Evolutionary conservation across 2,888 invertebrate genomes (phyloP).

Genomic region (Lordiphosa andalusiaca): DNA sequence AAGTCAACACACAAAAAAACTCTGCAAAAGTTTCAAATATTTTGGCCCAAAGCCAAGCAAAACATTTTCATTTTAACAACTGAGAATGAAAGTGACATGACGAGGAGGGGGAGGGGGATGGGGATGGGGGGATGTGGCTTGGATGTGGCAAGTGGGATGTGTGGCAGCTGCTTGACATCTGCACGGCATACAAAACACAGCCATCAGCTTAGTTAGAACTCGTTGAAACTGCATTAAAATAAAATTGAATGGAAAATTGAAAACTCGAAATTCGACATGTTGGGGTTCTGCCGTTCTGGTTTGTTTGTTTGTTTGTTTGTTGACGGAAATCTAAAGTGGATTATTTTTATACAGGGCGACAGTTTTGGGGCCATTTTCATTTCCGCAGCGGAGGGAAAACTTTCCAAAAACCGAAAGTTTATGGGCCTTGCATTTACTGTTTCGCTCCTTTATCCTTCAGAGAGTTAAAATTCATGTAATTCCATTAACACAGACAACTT

Average conservation of each 20-base stretch:
- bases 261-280: conserved; percentile 20
- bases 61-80: conserved; percentile 10
- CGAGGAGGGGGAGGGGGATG: not conserved
- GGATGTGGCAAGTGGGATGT: not conserved
- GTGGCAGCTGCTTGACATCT: conserved; percentile 22
- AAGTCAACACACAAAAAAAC: conserved; percentile 1
- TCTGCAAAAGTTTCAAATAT: conserved; percentile 5
- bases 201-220: conserved; percentile 14
- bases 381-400: conserved; percentile 45
- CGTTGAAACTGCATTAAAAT: conserved; percentile 28
- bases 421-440: conserved; percentile 40
- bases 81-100: conserved; percentile 13
- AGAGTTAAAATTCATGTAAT: conserved; percentile 71
- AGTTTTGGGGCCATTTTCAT: conserved; percentile 42
- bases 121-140: too few species aligned
- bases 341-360: conserved; percentile 33
- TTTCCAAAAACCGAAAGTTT: conserved; percentile 44
- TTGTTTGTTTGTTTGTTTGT: conserved; percentile 10
- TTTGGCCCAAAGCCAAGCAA: conserved; percentile 16
- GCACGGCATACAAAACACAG: not conserved
- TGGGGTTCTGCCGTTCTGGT: conserved; percentile 19
- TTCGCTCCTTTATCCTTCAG: conserved; percentile 32
- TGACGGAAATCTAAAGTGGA: conserved; percentile 31
- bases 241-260: conserved; percentile 25
- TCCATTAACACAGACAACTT: conserved; percentile 72